phyloP scores from a whole-genome alignment of 2,113 vertebrate species.

The Psophia crepitans region DNA sequence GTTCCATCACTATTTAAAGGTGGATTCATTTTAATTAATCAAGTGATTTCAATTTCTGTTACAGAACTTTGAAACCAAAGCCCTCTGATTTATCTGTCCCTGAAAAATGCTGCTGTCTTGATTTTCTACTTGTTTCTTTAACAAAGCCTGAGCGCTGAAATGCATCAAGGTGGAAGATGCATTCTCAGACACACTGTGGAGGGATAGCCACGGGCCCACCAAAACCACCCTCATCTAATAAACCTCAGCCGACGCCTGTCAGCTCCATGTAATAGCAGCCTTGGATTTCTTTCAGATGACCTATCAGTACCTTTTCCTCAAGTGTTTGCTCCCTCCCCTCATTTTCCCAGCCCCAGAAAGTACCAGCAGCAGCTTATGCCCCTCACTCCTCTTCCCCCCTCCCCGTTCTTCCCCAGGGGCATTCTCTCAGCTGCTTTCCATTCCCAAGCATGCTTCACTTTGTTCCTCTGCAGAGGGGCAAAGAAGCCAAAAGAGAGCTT shows the following conservation, averaged over 20 bases:
- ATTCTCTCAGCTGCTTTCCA: background rate
- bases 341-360: background rate
- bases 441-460: background rate
- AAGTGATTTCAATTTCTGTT: background rate
- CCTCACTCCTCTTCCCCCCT: background rate
- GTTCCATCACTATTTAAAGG: background rate
- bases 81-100: background rate
- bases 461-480: background rate
- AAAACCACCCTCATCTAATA: background rate
- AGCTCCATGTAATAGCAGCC: background rate
- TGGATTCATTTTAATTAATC: background rate
- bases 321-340: background rate
- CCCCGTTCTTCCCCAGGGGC: background rate
- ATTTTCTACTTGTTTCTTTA: background rate
- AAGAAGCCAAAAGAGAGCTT: background rate
- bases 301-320: background rate
- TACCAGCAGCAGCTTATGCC: background rate
- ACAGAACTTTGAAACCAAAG: background rate
- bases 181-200: fast-evolving
- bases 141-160: background rate
- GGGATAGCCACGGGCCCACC: background rate
- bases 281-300: background rate
- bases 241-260: fast-evolving
- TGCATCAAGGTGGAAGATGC: background rate
- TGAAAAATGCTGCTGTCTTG: background rate